These are phyloP conservation scores for Cercocebus atys DNA, from an alignment of 2,113 vertebrate species.

Conservation along the genomic window DNA sequence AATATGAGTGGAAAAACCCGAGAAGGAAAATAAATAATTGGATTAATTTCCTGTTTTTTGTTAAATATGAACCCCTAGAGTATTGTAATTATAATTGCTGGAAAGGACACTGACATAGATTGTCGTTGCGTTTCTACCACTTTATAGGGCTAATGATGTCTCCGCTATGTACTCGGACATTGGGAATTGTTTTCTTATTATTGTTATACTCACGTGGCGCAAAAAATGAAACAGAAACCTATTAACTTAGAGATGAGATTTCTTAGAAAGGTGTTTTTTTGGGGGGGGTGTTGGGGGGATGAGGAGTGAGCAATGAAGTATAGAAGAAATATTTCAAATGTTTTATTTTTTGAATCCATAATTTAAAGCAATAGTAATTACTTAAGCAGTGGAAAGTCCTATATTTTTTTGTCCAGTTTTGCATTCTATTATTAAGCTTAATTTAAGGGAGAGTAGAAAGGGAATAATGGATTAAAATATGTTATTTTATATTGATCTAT, in stretches of 20 bases:
- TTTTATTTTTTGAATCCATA: neutral
- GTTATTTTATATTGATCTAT: neutral
- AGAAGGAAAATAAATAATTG: neutral
- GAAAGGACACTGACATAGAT: neutral
- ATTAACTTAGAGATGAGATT: neutral
- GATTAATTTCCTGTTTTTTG: neutral
- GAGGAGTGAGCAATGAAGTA: neutral
- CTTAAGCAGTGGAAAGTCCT: neutral
- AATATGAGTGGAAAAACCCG: neutral
- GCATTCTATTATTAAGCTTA: neutral
- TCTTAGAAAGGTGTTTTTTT: neutral
- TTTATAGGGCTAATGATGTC: neutral
- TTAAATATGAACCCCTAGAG: neutral
- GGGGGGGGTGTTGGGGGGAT: accelerated
- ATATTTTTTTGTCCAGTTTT: neutral
- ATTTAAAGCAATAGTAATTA: conserved; percentile 25
- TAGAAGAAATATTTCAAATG: neutral
- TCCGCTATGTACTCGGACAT: neutral
- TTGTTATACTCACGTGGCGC: neutral
- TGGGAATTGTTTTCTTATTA: neutral
- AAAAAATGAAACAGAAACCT: neutral
- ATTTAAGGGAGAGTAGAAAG: neutral
- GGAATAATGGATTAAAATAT: neutral
- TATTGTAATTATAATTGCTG: neutral
- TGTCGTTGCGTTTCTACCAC: neutral